Evolutionary conservation across 1,140 invertebrate species (phyloP).

Genomic region (Monochamus saltuarius): DNA sequence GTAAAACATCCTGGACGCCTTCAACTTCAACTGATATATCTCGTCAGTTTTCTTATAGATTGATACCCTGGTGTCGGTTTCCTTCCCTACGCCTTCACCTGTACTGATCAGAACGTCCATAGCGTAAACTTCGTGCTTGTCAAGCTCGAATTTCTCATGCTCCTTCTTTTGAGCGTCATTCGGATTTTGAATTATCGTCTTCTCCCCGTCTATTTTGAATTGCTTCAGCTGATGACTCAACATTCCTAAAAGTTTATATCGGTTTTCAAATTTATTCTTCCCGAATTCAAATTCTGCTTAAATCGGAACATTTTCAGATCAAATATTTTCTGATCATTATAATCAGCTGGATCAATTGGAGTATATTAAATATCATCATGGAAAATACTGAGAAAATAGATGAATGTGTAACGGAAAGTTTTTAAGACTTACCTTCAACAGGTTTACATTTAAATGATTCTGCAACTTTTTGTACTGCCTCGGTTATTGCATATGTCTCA

Average conservation of each 20-base stretch:
- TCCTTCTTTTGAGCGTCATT: constrained; percentile 97
- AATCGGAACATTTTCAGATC: constrained; percentile 7
- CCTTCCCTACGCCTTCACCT: constrained; percentile 83
- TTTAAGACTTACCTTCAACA: constrained; percentile 68
- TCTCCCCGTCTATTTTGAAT: constrained; percentile 97
- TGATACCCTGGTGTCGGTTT: constrained; percentile 91
- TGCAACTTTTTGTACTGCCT: constrained; percentile 90
- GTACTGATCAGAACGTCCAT: constrained; percentile 97
- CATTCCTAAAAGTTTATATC: constrained; percentile 65
- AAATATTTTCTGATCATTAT: background rate
- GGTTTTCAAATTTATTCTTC: background rate
- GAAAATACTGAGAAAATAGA: background rate
- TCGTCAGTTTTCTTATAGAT: constrained; percentile 99
- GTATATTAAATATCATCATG: constrained; percentile 17
- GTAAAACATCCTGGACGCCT: constrained; percentile 93
- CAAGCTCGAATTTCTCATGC: constrained; percentile 95
- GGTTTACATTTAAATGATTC: constrained; percentile 95
- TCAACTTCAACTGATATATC: constrained; percentile 95
- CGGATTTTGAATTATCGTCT: constrained; percentile 94
- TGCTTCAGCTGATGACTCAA: constrained; percentile 96
- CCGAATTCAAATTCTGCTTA: background rate
- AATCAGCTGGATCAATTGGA: constrained; percentile 22
- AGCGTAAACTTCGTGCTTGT: constrained; percentile 97
- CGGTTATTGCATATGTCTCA: constrained; percentile 82
- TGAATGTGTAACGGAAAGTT: background rate